Percentiles rank a stretch among this genome's conserved stretches.
These are phyloP conservation scores for Hypomesus transpacificus DNA, from an alignment of 2,113 vertebrate species.

Conservation along the genomic window DNA sequence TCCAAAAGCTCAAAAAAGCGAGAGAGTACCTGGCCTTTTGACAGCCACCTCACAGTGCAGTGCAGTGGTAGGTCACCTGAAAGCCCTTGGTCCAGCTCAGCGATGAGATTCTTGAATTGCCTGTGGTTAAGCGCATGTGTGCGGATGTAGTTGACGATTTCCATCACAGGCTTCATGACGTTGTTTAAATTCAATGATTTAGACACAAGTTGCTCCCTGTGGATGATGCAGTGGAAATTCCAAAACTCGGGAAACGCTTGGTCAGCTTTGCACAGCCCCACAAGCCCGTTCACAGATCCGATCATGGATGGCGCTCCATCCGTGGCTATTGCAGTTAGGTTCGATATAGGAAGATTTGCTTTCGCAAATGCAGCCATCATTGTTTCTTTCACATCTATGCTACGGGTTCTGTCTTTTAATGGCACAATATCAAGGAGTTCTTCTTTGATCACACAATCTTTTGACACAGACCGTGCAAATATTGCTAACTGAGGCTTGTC, in stretches of 20 bases:
- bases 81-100: constrained; percentile 42
- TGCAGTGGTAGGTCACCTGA: constrained; percentile 32
- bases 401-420: constrained; percentile 26
- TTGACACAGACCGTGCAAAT: too few relatives aligned
- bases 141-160: constrained; percentile 37
- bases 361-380: constrained; percentile 11
- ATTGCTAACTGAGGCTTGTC: too few relatives aligned
- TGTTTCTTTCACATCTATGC: constrained; percentile 45
- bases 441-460: constrained; percentile 27
- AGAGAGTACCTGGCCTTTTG: constrained; percentile 38
- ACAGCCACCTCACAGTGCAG: too few relatives aligned
- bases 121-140: constrained; percentile 11
- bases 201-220: constrained; percentile 34
- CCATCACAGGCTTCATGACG: constrained; percentile 45
- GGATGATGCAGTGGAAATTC: constrained; percentile 49
- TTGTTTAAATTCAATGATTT: constrained; percentile 45
- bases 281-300: constrained; percentile 26
- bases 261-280: constrained; percentile 42
- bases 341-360: too few relatives aligned
- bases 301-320: too few relatives aligned
- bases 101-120: too few relatives aligned
- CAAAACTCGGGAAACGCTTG: constrained; percentile 37
- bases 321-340: too few relatives aligned
- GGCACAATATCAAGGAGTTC: constrained; percentile 30
- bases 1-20: constrained; percentile 37